Percentiles rank a stretch among this genome's conserved stretches.
Evolutionary conservation across 2,113 vertebrate species (phyloP).

Genomic region (Motacilla tschutschensis): DNA sequence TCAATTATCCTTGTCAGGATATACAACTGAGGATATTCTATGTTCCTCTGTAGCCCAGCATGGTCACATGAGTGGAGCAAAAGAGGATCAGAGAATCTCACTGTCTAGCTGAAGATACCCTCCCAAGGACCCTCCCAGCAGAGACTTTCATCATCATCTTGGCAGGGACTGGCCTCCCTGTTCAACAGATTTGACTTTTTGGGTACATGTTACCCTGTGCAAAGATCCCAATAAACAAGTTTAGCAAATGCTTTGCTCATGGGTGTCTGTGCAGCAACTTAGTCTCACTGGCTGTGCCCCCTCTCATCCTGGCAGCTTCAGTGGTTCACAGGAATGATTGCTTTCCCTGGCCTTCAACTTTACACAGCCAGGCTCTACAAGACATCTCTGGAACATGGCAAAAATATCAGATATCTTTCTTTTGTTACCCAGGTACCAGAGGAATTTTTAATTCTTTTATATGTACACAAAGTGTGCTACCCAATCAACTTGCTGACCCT

Average conservation of each 20-base stretch:
- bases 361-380: neutral
- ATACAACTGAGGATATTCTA: neutral
- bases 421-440: neutral
- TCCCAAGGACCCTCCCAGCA: neutral
- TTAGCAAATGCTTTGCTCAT: neutral
- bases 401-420: neutral
- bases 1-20: neutral
- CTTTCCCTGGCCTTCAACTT: neutral
- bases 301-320: neutral
- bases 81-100: neutral
- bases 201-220: neutral
- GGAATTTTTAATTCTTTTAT: neutral
- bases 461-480: neutral
- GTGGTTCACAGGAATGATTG: neutral
- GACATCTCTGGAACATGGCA: neutral
- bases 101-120: neutral
- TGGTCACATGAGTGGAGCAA: neutral
- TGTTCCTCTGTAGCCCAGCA: neutral
- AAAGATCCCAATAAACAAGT: neutral
- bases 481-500: neutral
- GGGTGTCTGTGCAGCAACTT: neutral
- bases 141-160: neutral
- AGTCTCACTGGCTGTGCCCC: neutral
- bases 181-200: neutral
- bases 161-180: neutral